phyloP scores from a whole-genome alignment of 2,113 vertebrate species.

The Galemys pyrenaicus region DNA sequence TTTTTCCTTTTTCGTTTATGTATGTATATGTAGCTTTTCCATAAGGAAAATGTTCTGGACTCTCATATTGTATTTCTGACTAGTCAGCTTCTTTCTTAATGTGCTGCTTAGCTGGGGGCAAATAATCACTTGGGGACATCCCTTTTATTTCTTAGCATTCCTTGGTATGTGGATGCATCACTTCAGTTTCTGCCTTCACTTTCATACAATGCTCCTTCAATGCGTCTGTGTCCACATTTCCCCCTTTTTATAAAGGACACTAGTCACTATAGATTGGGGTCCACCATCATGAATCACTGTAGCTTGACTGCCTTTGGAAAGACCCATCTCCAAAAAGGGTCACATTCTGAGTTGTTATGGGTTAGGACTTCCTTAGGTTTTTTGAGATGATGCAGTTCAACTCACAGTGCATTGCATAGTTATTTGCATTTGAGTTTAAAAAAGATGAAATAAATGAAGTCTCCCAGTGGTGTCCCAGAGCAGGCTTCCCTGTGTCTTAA shows the following conservation, averaged over 20 bases:
- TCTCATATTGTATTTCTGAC: constrained; percentile 42
- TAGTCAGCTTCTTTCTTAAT: constrained; percentile 63
- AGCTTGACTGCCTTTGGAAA: background rate
- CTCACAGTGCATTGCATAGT: background rate
- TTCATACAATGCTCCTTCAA: background rate
- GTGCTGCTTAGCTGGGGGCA: constrained; percentile 52
- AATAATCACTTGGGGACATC: background rate
- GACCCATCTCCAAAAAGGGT: background rate
- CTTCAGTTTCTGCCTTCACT: background rate
- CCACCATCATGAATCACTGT: background rate
- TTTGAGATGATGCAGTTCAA: background rate
- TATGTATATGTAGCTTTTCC: constrained; percentile 40
- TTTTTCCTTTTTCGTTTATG: constrained; percentile 49
- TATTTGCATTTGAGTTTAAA: constrained; percentile 18
- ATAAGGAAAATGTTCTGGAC: constrained; percentile 50
- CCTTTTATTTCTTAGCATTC: background rate
- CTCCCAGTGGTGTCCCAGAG: background rate
- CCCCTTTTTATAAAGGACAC: background rate
- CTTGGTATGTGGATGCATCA: background rate
- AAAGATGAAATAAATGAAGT: background rate
- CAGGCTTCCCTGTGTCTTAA: background rate
- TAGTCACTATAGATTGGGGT: background rate
- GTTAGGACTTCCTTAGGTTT: background rate
- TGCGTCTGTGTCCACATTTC: background rate
- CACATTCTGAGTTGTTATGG: background rate